Evolutionary conservation across 2,797 vertebrate genomes (phyloP), one percentile per base, ranked within the genome.

Genomic region (Mus minutoides): DNA sequence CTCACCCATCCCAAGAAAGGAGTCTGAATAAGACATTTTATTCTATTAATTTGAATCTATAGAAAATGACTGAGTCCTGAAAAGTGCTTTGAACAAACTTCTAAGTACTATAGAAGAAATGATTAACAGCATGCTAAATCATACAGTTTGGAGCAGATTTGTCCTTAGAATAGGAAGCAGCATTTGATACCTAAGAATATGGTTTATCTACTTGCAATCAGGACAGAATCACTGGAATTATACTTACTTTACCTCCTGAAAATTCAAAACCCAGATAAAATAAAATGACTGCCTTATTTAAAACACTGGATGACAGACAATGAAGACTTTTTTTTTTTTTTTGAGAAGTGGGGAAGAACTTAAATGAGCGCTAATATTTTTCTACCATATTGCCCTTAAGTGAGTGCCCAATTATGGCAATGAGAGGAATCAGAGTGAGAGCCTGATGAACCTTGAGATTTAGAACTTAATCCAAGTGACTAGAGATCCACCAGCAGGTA

Each of bases 21-120:
- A 17, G 14, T 92, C 40, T 91, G 31, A 95, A 89, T 93, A 92
- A 93, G 29, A 40, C 17, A 94, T 92, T 91, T 94, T 95, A 87
- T 93, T 96, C 62, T 84, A 46, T 90, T 95, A 95, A 90, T 94
- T 22, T 79, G 49, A 89, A 93, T 88, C 37, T 92, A 67, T 26
- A 89, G 40, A 95, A 94, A 60, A 91, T 96, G 49, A 85, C 37
- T 9, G 21, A 75, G 73, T 92, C 31, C 82, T 94, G 3, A 19
- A 88, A 93, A 90, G 21, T 64, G 11, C 22, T 84, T 82, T 91
- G 71, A 86, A 86, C 69, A 10, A 91, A 86, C 9, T 88, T 96
- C 26, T 83, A 58, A 92, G 17, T 87, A 89, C 31, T 92, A 46
- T 40, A 46, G 54, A 77, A 86, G 24, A 95, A 82, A 60, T 86